Percentiles rank a stretch among this genome's conserved stretches.
phyloP scores from a whole-genome alignment of 2,888 invertebrate genomes.

The Platerodrilus igneus region DNA sequence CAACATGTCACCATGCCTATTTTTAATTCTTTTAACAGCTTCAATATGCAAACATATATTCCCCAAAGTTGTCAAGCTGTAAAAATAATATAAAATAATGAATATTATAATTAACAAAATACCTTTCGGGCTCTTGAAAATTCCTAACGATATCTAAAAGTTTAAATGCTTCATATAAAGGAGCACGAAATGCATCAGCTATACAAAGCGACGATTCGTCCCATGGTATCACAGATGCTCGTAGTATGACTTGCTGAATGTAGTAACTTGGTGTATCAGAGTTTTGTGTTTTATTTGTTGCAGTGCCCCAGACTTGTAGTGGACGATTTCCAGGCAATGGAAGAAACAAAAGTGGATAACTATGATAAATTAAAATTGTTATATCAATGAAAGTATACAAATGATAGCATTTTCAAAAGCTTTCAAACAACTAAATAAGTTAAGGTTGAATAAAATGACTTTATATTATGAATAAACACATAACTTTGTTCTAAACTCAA shows the following conservation, averaged over 20 bases:
- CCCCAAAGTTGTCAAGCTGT: slow-evolving; percentile 66
- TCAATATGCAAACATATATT: slow-evolving; percentile 85
- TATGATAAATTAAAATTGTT: no score
- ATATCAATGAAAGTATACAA: no score
- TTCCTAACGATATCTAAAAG: slow-evolving; percentile 80
- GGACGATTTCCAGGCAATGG: slow-evolving; percentile 89
- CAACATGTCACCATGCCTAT: slow-evolving; percentile 55
- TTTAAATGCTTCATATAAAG: slow-evolving; percentile 84
- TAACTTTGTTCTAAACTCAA: no score
- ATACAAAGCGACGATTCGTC: slow-evolving; percentile 70
- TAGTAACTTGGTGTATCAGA: slow-evolving; percentile 58
- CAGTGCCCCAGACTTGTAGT: slow-evolving; percentile 60
- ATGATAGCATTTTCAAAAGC: no score
- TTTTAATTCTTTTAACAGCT: slow-evolving; percentile 63
- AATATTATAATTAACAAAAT: slow-evolving; percentile 36
- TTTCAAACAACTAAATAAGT: no score
- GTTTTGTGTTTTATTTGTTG: slow-evolving; percentile 44
- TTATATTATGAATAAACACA: no score
- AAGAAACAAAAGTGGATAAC: slow-evolving; percentile 79
- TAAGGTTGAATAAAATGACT: no score
- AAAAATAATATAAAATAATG: no score
- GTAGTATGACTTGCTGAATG: slow-evolving; percentile 70
- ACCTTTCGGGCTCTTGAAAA: slow-evolving; percentile 71
- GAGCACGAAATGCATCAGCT: slow-evolving; percentile 88
- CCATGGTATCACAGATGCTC: slow-evolving; percentile 82